Base-by-base conservation (phyloP, 1,140 invertebrate species). In the Drosophila sturtevanti region DNA sequence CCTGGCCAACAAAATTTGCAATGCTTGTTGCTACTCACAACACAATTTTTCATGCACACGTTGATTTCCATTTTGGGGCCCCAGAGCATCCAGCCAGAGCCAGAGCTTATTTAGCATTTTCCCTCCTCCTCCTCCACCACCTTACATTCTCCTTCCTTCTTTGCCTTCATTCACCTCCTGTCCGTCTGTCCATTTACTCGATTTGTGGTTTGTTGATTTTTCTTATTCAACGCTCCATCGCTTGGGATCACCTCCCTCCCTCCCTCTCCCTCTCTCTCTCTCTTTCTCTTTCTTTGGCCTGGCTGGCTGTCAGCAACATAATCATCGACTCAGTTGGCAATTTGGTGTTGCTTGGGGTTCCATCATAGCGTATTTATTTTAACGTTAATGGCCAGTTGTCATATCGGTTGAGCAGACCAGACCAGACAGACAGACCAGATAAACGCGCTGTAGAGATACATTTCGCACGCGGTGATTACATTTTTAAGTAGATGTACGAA, bases 151-250 rank as follows among this genome's bases (percentile, higher is more conserved):
- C 27, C 27, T 6, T 6, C 7, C 27, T 7, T 31, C 5, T 1
- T 6, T 6, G 3, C 7, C 2, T 3, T 31, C 27, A 7, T 31
- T 31, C 4, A 6, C 27, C 27, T 6, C 27, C 31, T 64, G 61
- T 58, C 63, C 72, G 72, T 74, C 44, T 48, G 54, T 34, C 72
- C 54, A 63, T 21, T 77, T 61, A 55, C 61, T 59, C 76, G 76
- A 78, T 78, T 78, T 78, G 76, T 78, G 76, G 76, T 72, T 78
- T 78, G 76, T 78, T 78, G 76, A 78, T 78, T 78, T 78, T 78
- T 78, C 76, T 72, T 77, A 78, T 78, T 78, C 76, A 78, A 78
- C 76, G 75, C 76, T 78, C 63, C 75, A 72, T 78, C 68, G 76
- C 75, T 75, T 70, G 59, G 37, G 18, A 35, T 21, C 24, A 58